Evolutionary conservation across 2,797 vertebrate genomes (phyloP), one percentile per base, ranked within the genome.

Genomic region (Coracias cyanogaster): DNA sequence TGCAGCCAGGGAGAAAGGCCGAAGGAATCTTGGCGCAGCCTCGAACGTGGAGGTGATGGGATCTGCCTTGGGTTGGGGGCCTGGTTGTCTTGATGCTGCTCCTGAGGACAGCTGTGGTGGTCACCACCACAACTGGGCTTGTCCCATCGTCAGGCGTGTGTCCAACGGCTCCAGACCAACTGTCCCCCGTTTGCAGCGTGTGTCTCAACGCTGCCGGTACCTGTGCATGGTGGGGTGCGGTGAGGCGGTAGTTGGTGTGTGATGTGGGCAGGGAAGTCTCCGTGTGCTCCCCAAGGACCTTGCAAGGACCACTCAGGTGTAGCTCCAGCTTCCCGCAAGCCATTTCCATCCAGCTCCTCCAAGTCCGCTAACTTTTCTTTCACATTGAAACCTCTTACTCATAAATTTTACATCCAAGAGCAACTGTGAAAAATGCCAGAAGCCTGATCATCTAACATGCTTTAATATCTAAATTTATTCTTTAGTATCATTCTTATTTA

Each of bases 401-500:
- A 97, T 96, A 41, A 90, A 78, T 82, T 86, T 60, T 83, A 31
- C 89, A 79, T 94, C 95, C 82, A 49, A 91, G 82, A 93, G 71
- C 80, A 76, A 90, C 91, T 8, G 90, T 91, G 86, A 88, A 80
- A 87, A 85, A 73, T 46, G 90, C 90, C 96, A 92, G 94, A 90
- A 94, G 60, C 91, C 96, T 94, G 35, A 45, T 49, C 95, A 82
- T 97, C 93, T 91, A 82, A 93, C 82, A 66, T 46, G 72, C 91
- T 93, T 83, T 91, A 80, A 82, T 86, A 96, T 48, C 58, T 78
- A 80, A 93, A 86, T 79, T 72, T 92, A 80, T 96, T 91, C 78
- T 70, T 86, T 73, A 80, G 91, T 94, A 54, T 91, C 83, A 95
- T 98, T 94, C 93, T 94, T 95, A 90, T 96, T 98, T 96, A 98